These are phyloP conservation scores for Cerceris ruficornis DNA, from an alignment of 2,888 invertebrate genomes.

Conservation along the genomic window DNA sequence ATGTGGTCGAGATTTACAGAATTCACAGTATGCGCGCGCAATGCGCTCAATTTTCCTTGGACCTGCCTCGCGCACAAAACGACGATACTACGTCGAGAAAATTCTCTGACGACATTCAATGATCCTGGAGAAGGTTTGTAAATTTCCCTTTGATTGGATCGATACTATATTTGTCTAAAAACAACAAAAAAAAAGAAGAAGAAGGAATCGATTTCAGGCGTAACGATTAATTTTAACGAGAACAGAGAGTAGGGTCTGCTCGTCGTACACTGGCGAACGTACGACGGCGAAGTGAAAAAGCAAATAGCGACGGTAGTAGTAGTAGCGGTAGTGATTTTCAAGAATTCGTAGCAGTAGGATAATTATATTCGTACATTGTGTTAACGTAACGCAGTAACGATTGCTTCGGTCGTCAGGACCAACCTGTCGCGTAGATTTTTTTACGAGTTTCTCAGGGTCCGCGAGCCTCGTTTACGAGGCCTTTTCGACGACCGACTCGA, in stretches of 20 bases:
- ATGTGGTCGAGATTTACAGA: not conserved
- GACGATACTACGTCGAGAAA: not conserved
- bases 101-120: not conserved
- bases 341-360: constrained; percentile 8
- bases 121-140: not conserved
- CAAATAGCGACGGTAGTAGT: constrained; percentile 8
- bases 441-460: constrained; percentile 47
- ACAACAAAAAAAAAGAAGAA: too few relatives aligned
- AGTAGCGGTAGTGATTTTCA: constrained; percentile 4
- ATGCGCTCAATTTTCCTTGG: constrained; percentile 4
- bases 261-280: too few relatives aligned
- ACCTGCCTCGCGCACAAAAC: not conserved
- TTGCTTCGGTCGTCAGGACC: constrained; percentile 53
- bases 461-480: constrained; percentile 26
- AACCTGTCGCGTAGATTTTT: constrained; percentile 34
- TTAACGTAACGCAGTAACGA: constrained; percentile 37
- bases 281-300: constrained; percentile 15
- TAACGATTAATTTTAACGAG: not conserved
- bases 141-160: constrained; percentile 2
- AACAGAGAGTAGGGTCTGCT: too few relatives aligned
- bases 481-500: constrained; percentile 35
- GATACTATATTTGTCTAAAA: constrained; percentile 3
- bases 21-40: too few relatives aligned
- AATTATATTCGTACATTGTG: constrained; percentile 10
- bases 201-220: constrained; percentile 1